These are phyloP conservation scores for Myotis myotis DNA, from an alignment of 2,797 vertebrate species.

Conservation along the genomic window DNA sequence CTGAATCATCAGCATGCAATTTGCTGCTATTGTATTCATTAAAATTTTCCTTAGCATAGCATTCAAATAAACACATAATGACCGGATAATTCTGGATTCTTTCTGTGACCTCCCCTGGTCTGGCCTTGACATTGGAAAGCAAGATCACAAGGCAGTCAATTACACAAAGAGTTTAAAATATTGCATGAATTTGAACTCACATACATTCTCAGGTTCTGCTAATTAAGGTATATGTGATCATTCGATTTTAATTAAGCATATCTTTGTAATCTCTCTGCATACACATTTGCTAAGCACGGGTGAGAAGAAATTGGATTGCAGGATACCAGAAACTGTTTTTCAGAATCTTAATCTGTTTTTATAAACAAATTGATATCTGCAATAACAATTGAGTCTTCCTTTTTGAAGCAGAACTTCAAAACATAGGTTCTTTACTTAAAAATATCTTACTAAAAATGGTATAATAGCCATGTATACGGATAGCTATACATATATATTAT, in stretches of 20 bases:
- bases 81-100: neutral
- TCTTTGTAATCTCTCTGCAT: neutral
- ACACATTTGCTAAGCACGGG: neutral
- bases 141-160: neutral
- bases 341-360: neutral
- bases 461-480: neutral
- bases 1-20: conserved; percentile 69
- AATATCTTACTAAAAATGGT: neutral
- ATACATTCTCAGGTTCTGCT: neutral
- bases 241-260: neutral
- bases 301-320: neutral
- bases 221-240: neutral
- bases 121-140: conserved; percentile 20
- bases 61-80: conserved; percentile 52
- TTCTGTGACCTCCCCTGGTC: neutral
- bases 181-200: neutral
- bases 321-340: neutral
- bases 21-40: conserved; percentile 54
- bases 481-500: neutral
- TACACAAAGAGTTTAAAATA: neutral
- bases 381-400: neutral
- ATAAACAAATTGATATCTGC: neutral
- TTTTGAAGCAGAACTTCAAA: conserved; percentile 5
- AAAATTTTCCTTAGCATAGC: conserved; percentile 59
- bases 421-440: neutral